Base-by-base conservation (phyloP, 2,888 invertebrate genomes). In the Cepaea hortensis region DNA sequence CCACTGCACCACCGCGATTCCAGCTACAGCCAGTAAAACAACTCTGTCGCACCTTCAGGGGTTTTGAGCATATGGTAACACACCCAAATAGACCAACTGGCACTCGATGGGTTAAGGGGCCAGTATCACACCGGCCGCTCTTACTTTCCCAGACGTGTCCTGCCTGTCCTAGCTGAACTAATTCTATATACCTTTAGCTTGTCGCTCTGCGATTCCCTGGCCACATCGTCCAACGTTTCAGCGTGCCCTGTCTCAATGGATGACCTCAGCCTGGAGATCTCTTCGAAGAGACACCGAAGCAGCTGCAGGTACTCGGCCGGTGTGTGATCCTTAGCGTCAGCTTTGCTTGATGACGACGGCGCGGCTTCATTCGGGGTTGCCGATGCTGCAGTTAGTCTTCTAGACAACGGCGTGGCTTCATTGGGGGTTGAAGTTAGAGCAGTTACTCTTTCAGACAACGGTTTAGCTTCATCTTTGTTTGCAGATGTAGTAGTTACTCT, bases 151-250 rank as follows among this genome's bases (percentile, higher is more conserved):
- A 35, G 35, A 35, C 35, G 35, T 35, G 35, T 35, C 35, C 35
- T 35, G 35, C 35, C 35, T 35, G 35, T 35, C 0, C 35, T 35
- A 35, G 35, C 35, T 35, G 35, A 35, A 55, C 11, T 9, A 55
- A 55, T 55, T 55, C 6, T 55, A 15, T 85, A 81, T 87, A 93
- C 96, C 93, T 95, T 95, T 61, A 96, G 94, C 87, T 95, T 95
- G 91, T 96, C 96, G 89, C 96, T 96, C 94, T 96, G 96, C 90
- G 95, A 95, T 86, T 95, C 95, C 92, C 96, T 96, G 87, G 96
- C 95, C 91, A 96, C 96, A 94, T 96, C 96, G 84, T 92, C 91
- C 62, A 79, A 11, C 7, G 20, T 35, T 18, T 55, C 85, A 2
- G 6, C 18, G 11, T 80, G 72, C 61, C 70, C 80, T 73, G 15